Percentiles rank a stretch among this genome's conserved stretches.
Evolutionary conservation across 2,113 vertebrate species (phyloP).

Genomic region (Aleadryas rufinucha): DNA sequence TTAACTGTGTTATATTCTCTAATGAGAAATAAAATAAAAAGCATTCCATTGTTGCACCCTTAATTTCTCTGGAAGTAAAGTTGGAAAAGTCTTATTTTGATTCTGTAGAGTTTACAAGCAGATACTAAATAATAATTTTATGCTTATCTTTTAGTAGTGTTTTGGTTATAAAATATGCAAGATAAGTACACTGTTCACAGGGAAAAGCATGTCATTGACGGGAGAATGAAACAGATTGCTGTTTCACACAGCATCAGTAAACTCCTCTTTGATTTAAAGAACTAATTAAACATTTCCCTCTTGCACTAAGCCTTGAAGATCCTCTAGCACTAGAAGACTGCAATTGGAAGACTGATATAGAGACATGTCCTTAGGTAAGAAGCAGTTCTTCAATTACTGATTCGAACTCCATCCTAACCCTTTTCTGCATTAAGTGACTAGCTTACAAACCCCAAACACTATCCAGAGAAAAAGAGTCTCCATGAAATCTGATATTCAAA

Average conservation of each 20-base stretch:
- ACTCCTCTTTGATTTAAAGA: background rate
- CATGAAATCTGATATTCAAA: background rate
- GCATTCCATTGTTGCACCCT: background rate
- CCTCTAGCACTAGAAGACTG: background rate
- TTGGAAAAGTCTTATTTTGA: background rate
- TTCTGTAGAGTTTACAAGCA: background rate
- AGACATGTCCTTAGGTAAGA: background rate
- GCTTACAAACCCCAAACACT: background rate
- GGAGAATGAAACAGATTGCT: background rate
- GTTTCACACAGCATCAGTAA: background rate
- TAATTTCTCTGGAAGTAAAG: background rate
- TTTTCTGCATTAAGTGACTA: background rate
- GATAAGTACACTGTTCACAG: background rate
- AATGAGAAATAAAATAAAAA: background rate
- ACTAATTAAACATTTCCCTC: background rate
- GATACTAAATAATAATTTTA: background rate
- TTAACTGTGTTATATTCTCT: background rate
- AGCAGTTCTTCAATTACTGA: background rate
- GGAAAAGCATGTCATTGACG: background rate
- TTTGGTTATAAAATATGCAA: background rate
- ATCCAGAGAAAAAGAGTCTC: background rate
- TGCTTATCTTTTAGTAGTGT: background rate
- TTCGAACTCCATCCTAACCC: background rate
- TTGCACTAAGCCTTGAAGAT: background rate
- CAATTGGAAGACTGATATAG: background rate